phyloP scores from a whole-genome alignment of 1,140 invertebrate species.

The Drosophila ananassae region DNA sequence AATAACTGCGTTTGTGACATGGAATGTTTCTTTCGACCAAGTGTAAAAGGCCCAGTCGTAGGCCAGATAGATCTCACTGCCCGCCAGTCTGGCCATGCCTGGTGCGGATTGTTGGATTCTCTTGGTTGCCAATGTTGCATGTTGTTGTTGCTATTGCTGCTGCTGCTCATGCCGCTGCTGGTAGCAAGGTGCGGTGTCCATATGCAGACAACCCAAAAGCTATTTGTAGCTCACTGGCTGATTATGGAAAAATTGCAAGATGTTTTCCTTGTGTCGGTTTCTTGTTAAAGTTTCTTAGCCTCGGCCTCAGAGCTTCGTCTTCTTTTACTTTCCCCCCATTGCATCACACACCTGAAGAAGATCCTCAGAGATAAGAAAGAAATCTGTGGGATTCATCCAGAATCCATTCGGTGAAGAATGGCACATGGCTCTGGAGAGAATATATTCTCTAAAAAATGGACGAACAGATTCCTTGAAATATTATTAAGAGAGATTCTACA shows the following conservation, averaged over 20 bases:
- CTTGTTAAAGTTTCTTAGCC: slow-evolving; percentile 28
- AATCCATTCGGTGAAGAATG: slow-evolving; percentile 4
- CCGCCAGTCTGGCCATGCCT: slow-evolving; percentile 73
- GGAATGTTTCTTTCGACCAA: slow-evolving; percentile 64
- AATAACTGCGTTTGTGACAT: slow-evolving; percentile 82
- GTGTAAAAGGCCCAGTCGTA: slow-evolving; percentile 56
- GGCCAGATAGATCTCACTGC: slow-evolving; percentile 71
- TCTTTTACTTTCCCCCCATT: slow-evolving; percentile 50
- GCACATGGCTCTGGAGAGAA: neutral
- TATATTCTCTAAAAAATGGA: too few relatives aligned
- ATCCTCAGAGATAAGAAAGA: neutral
- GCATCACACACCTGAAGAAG: slow-evolving; percentile 53
- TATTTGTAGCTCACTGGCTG: slow-evolving; percentile 77
- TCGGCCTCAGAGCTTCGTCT: slow-evolving; percentile 20
- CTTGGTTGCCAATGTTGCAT: slow-evolving; percentile 4
- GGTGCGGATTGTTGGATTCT: slow-evolving; percentile 60
- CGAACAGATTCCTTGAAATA: too few relatives aligned
- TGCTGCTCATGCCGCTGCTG: slow-evolving; percentile 36
- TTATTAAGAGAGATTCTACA: too few relatives aligned
- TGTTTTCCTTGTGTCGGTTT: slow-evolving; percentile 68
- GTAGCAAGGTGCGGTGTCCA: slow-evolving; percentile 81
- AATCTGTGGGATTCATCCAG: slow-evolving; percentile 38
- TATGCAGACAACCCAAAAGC: slow-evolving; percentile 73
- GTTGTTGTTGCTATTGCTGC: neutral
- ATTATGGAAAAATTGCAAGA: slow-evolving; percentile 78